Conservation (phyloP, 2,888 invertebrate species). For the Tenthredo amoena region DNA sequence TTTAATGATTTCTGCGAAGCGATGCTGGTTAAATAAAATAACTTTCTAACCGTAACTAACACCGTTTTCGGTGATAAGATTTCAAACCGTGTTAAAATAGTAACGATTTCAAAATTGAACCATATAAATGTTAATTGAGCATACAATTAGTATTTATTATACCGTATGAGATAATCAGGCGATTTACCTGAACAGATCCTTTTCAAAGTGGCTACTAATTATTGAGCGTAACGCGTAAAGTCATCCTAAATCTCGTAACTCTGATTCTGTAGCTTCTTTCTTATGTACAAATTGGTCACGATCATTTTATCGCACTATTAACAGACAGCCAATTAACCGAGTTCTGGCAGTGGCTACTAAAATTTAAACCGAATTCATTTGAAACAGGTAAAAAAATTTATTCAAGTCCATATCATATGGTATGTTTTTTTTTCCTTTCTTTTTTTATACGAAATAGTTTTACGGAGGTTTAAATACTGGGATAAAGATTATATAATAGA, state of each 20-base stretch:
- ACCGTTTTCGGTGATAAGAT: constrained; percentile 31
- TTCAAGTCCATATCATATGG: too few relatives aligned
- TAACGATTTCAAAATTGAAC: constrained; percentile 20
- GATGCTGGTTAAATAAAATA: neutral
- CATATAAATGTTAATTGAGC: constrained; percentile 22
- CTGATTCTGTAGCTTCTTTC: neutral
- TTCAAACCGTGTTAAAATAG: neutral
- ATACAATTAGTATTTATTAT: constrained; percentile 21
- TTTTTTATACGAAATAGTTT: neutral
- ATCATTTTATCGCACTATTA: neutral
- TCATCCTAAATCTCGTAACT: neutral
- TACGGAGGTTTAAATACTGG: neutral
- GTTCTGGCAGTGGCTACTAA: neutral
- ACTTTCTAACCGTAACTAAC: neutral
- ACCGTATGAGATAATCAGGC: neutral
- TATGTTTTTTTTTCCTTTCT: too few relatives aligned
- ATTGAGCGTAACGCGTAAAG: neutral
- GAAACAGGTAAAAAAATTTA: neutral
- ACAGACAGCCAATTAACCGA: neutral
- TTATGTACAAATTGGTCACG: neutral
- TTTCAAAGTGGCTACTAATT: constrained; percentile 37
- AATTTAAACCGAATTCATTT: constrained; percentile 2
- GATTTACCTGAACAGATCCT: neutral
- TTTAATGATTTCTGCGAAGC: neutral
- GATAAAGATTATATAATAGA: neutral